Evolutionary conservation across 2,797 vertebrate species (phyloP).

Genomic region (Oreochromis grahami): DNA sequence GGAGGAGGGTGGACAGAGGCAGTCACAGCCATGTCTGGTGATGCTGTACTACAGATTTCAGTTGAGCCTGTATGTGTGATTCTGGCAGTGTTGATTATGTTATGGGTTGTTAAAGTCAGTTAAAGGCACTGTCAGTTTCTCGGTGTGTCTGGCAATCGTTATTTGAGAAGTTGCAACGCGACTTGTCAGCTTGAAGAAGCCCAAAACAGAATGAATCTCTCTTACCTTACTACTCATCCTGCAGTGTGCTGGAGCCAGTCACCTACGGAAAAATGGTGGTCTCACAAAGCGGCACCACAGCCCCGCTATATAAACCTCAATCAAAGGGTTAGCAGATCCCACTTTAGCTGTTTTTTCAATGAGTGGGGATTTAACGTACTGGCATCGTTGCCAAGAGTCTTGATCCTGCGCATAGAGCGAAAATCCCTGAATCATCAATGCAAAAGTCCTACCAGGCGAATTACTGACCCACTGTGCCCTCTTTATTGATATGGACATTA

Average conservation of each 20-base stretch:
- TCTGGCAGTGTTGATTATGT: not conserved
- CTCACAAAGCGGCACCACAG: constrained; percentile 32
- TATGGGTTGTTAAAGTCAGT: not conserved
- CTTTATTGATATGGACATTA: constrained; percentile 55
- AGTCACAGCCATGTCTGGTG: not conserved
- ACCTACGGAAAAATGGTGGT: constrained; percentile 26
- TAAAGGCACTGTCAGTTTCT: not conserved
- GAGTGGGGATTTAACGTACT: constrained; percentile 59
- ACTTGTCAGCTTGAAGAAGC: not conserved
- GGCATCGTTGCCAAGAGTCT: constrained; percentile 63
- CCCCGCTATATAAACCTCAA: constrained; percentile 71
- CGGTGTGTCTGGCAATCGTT: not conserved
- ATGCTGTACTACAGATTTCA: not conserved
- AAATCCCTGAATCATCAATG: constrained; percentile 77
- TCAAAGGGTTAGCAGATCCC: constrained; percentile 61
- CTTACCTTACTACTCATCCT: constrained; percentile 74
- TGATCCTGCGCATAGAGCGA: constrained; percentile 62
- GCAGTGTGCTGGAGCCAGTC: constrained; percentile 44
- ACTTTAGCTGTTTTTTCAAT: constrained; percentile 66
- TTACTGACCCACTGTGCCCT: constrained; percentile 55
- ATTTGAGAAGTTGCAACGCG: not conserved
- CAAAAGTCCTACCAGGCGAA: constrained; percentile 71
- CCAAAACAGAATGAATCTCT: not conserved
- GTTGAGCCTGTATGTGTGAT: not conserved
- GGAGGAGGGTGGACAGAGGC: not conserved